Conservation (phyloP, 2,888 invertebrate genomes). For the Emmelina monodactyla region DNA sequence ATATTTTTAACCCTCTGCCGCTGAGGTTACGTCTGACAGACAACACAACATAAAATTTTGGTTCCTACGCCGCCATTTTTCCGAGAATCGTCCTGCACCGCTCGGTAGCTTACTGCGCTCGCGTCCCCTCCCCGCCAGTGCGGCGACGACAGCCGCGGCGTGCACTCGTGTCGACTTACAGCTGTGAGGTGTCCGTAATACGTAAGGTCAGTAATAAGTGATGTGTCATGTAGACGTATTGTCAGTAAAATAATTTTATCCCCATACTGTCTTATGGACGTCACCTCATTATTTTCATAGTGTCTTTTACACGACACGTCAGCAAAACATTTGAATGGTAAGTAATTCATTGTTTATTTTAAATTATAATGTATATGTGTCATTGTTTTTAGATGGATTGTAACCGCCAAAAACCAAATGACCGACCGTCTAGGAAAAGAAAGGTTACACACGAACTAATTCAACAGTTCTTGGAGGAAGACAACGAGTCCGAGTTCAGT, state of each 20-base stretch:
- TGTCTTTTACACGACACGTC: too few relatives aligned
- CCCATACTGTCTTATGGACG: too few relatives aligned
- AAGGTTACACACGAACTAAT: neutral
- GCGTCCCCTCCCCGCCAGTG: neutral
- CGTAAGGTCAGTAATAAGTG: too few relatives aligned
- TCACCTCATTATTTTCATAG: neutral
- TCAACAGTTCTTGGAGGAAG: neutral
- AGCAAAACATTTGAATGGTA: too few relatives aligned
- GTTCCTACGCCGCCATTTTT: neutral
- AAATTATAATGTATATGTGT: too few relatives aligned
- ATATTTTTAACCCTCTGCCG: neutral
- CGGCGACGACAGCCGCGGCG: neutral
- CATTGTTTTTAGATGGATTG: neutral
- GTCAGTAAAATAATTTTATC: too few relatives aligned
- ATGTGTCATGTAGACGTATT: too few relatives aligned
- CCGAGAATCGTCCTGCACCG: conserved; percentile 1
- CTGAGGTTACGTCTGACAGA: neutral
- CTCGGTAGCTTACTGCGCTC: conserved; percentile 3
- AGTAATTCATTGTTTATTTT: too few relatives aligned
- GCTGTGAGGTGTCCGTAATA: too few relatives aligned
- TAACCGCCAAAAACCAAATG: neutral
- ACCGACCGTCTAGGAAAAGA: neutral
- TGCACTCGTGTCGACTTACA: too few relatives aligned
- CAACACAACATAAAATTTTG: neutral
- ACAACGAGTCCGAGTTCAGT: neutral